Percentiles rank a stretch among this genome's conserved stretches.
These are phyloP conservation scores for Aphidoletes aphidimyza DNA, from an alignment of 2,888 invertebrate species.

Conservation along the genomic window DNA sequence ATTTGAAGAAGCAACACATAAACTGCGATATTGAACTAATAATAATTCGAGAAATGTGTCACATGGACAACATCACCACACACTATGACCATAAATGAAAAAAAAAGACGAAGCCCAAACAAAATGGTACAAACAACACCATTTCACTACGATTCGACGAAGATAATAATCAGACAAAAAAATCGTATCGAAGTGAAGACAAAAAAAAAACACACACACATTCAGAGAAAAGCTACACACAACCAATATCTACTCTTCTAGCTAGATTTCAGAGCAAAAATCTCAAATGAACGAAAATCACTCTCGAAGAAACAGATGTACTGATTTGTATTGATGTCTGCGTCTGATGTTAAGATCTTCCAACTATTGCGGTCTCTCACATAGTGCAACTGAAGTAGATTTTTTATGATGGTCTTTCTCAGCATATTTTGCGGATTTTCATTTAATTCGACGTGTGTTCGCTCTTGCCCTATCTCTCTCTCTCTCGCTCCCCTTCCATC, in stretches of 20 bases:
- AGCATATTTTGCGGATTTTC: conserved; percentile 29
- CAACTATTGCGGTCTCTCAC: not conserved
- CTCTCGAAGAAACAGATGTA: conserved; percentile 33
- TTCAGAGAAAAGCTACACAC: not conserved
- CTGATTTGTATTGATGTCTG: conserved; percentile 51
- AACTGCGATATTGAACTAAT: conserved; percentile 40
- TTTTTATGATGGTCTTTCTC: conserved; percentile 12
- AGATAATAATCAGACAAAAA: not conserved
- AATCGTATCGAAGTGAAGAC: not conserved
- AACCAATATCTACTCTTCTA: conserved; percentile 3
- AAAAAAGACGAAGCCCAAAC: not conserved
- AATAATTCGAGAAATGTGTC: conserved; percentile 41
- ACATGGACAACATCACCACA: conserved; percentile 39
- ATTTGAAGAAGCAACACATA: not conserved
- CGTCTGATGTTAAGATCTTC: conserved; percentile 26
- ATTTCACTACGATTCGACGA: not conserved
- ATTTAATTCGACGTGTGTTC: not conserved
- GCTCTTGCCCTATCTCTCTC: not conserved
- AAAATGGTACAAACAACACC: conserved; percentile 2
- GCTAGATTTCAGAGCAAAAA: not conserved
- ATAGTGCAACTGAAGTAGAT: conserved; percentile 49
- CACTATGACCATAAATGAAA: not conserved
- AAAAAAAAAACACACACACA: not conserved
- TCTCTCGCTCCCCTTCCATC: not conserved
- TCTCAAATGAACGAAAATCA: conserved; percentile 34